A percentile compares a stretch with the other conserved stretches of the same genome.
Conservation (phyloP, 2,888 invertebrate species). For the Notodonta ziczac region DNA sequence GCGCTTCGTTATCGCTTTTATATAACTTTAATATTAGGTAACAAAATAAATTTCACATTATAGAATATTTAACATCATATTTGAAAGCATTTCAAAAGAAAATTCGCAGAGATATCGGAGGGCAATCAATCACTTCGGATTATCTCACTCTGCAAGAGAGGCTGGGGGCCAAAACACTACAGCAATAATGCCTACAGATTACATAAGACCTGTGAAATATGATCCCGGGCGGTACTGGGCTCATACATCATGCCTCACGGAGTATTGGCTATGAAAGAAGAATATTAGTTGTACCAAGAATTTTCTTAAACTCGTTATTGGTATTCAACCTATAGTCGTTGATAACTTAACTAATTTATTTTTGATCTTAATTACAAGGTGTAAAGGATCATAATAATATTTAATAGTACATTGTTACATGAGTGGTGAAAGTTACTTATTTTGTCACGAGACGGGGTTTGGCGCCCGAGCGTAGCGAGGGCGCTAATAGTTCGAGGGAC, state of each 20-base stretch:
- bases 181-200: slow-evolving; percentile 2
- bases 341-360: too few species aligned
- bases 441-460: too few species aligned
- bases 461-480: too few species aligned
- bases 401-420: too few species aligned
- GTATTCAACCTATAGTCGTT: too few species aligned
- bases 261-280: background rate
- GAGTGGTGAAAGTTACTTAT: too few species aligned
- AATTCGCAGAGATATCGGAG: background rate
- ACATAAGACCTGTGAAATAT: slow-evolving; percentile 5
- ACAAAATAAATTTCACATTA: background rate
- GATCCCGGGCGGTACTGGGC: background rate
- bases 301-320: too few species aligned
- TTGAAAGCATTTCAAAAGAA: background rate
- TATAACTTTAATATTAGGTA: background rate
- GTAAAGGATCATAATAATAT: too few species aligned
- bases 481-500: too few species aligned
- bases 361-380: too few species aligned
- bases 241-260: background rate
- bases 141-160: background rate
- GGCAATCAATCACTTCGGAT: background rate
- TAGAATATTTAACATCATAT: slow-evolving; percentile 1
- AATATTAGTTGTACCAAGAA: too few species aligned
- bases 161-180: background rate
- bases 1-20: too few species aligned